Percentiles rank a stretch among this genome's conserved stretches.
These are phyloP conservation scores for Notoglanidium macrostoma DNA, from an alignment of 2,797 vertebrate species.

Conservation along the genomic window DNA sequence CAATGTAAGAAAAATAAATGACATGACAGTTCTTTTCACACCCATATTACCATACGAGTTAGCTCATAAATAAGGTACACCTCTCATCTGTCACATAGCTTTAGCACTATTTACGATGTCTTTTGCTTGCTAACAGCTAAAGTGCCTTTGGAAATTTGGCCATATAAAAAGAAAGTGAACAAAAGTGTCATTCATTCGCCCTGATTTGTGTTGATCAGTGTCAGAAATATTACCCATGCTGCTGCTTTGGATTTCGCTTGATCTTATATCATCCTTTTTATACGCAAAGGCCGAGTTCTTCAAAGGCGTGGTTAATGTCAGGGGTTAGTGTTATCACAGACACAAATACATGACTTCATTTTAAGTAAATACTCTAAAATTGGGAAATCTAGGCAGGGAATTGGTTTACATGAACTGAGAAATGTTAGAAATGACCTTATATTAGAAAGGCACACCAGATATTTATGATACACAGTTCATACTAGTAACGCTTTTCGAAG, in stretches of 20 bases:
- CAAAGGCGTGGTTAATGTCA: background rate
- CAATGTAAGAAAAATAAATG: background rate
- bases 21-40: background rate
- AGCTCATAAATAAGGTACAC: background rate
- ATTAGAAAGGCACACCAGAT: background rate
- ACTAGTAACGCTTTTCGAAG: background rate
- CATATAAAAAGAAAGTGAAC: background rate
- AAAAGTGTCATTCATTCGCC: background rate
- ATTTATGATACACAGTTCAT: background rate
- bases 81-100: background rate
- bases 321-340: background rate
- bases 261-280: background rate
- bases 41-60: background rate
- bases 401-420: too few relatives aligned
- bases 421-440: background rate
- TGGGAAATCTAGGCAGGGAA: too few relatives aligned
- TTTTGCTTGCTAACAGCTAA: background rate
- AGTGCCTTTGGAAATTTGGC: background rate
- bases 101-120: background rate
- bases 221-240: background rate
- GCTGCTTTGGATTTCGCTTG: background rate
- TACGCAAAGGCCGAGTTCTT: background rate
- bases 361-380: background rate
- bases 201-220: background rate
- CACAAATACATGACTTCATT: background rate